A percentile compares a stretch with the other conserved stretches of the same genome.
phyloP scores from a whole-genome alignment of 2,888 invertebrate genomes.

The Pristionchus japonicus region DNA sequence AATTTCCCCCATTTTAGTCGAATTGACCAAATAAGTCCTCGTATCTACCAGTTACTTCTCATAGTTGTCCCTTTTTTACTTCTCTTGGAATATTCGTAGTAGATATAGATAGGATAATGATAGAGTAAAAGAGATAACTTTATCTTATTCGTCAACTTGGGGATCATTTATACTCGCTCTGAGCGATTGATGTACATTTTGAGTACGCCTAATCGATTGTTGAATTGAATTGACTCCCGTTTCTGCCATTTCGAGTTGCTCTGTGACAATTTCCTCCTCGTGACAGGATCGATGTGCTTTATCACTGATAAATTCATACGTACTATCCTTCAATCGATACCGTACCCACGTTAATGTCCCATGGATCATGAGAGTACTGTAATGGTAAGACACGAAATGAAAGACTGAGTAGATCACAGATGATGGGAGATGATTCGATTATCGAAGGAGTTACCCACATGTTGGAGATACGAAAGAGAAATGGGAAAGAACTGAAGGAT shows the following conservation, averaged over 20 bases:
- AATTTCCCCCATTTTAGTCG: neutral
- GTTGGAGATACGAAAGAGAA: slow-evolving; percentile 36
- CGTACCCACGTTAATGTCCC: slow-evolving; percentile 19
- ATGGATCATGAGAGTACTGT: slow-evolving; percentile 38
- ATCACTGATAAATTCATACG: neutral
- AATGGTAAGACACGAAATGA: slow-evolving; percentile 3
- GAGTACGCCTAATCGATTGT: slow-evolving; percentile 36
- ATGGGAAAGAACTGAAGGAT: slow-evolving; percentile 42
- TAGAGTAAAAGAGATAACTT: slow-evolving; percentile 10
- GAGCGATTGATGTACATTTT: slow-evolving; percentile 35
- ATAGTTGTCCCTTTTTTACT: neutral
- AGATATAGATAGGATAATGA: slow-evolving; percentile 6
- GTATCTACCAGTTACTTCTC: neutral
- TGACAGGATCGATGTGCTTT: slow-evolving; percentile 40
- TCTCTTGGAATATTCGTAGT: neutral
- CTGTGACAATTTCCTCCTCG: slow-evolving; percentile 40
- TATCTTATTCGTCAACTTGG: neutral
- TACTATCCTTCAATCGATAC: neutral
- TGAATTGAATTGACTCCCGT: slow-evolving; percentile 5
- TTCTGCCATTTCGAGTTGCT: slow-evolving; percentile 40
- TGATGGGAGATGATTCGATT: slow-evolving; percentile 47
- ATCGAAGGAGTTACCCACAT: slow-evolving; percentile 25
- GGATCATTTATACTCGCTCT: slow-evolving; percentile 19
- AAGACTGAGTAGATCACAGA: neutral
- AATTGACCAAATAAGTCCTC: slow-evolving; percentile 1